Evolutionary conservation across 2,113 vertebrate species (phyloP), one percentile per base, ranked within the genome.

Genomic region (Ovibos moschatus): DNA sequence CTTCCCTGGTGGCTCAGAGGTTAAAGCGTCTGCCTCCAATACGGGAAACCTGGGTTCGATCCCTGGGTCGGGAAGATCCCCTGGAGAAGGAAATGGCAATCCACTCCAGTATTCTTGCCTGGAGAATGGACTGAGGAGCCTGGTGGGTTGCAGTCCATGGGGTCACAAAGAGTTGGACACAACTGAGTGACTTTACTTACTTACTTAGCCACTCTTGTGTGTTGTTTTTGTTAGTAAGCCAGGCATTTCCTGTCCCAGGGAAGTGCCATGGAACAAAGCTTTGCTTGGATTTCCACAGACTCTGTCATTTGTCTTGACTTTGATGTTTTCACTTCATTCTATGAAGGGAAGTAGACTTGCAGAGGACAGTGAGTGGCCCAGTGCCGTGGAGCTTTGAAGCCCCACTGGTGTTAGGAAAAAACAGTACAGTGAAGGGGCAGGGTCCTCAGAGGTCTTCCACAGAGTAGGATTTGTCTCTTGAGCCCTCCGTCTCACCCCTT

Each of bases 341-440:
- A 1, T 51, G 21, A 40, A 36, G 43, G 47, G 58, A 87, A 76
- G 2, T 2, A 57, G 78, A 53, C 57, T 79, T 62, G 5, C 13
- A 57, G 43, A 83, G 10, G 36, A 43, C 2, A 3, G 8, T 45
- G 25, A n/a, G 30, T 30, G 43, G 5, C 36, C 23, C 9, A 3
- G 7, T 0, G 88, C 33, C 71, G 4, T 14, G 10, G 1, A 2
- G n/a, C 19, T 93, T 47, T 15, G n/a, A 64, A 90, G 19, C 50
- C 57, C 12, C 45, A 7, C 7, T 30, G 0, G 28, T 45, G 85
- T 50, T 57, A 55, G 84, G 14, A 64, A 57, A 81, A 36, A 47
- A 62, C 17, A 2, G 9, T 3, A 4, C 27, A 3, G 2, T 27
- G 53, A 23, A 74, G 43, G 40, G 25, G 7, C 2, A 11, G 12